These are phyloP conservation scores for Crioceris asparagi DNA, from an alignment of 2,888 invertebrate genomes.

Conservation along the genomic window DNA sequence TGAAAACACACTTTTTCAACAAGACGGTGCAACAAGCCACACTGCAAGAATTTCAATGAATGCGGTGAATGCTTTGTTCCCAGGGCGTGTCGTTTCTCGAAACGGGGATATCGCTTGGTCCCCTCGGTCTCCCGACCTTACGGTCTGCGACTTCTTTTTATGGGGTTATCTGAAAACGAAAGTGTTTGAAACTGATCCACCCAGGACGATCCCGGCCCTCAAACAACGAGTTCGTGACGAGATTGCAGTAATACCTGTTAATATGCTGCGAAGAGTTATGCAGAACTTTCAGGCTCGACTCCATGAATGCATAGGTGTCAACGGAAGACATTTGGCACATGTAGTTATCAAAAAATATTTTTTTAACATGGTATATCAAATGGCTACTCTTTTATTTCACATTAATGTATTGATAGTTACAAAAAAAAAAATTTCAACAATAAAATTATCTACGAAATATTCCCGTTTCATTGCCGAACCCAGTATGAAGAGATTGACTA, in stretches of 20 bases:
- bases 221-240: no score
- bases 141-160: no score
- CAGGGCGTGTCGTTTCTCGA: conserved; percentile 7
- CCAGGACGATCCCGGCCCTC: no score
- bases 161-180: conserved; percentile 16
- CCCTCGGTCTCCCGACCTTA: conserved; percentile 5
- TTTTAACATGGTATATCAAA: background rate
- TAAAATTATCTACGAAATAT: no score
- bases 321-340: no score
- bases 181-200: conserved; percentile 9
- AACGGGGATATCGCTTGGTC: conserved; percentile 5
- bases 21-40: conserved; percentile 7
- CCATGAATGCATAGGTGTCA: conserved; percentile 11
- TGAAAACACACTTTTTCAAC: conserved; percentile 13
- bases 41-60: conserved; percentile 9
- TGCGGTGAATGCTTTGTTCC: conserved; percentile 8
- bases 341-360: no score
- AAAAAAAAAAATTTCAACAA: no score
- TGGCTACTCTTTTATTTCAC: no score
- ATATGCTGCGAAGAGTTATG: conserved; percentile 11
- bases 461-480: no score
- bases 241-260: conserved; percentile 7
- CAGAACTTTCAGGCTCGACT: conserved; percentile 12
- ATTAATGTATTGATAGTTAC: no score
- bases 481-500: no score